phyloP scores from a whole-genome alignment of 1,140 invertebrate genomes.

The Leptinotarsa texana region DNA sequence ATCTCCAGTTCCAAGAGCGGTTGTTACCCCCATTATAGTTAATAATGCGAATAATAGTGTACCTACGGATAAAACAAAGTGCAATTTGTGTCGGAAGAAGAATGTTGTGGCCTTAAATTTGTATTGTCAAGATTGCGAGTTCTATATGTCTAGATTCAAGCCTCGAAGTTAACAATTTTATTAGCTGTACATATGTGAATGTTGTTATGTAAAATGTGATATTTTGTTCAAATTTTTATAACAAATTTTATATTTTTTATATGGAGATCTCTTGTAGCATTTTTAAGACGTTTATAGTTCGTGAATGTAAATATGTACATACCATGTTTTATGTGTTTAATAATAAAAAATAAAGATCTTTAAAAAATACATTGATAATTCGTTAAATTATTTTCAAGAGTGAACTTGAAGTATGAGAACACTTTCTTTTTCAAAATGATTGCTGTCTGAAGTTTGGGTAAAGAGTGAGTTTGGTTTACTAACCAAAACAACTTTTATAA shows the following conservation, averaged over 20 bases:
- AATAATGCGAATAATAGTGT: constrained; percentile 50
- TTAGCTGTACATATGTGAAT: constrained; percentile 23
- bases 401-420: no score
- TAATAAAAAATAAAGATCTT: not conserved
- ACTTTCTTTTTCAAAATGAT: no score
- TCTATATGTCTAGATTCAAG: constrained; percentile 86
- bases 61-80: constrained; percentile 60
- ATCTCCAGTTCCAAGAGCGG: constrained; percentile 56
- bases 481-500: no score
- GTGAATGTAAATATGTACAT: not conserved
- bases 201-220: constrained; percentile 37
- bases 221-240: constrained; percentile 36
- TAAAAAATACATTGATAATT: not conserved
- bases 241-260: constrained; percentile 26
- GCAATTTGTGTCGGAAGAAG: constrained; percentile 85
- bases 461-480: no score
- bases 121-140: constrained; percentile 88
- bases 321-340: not conserved
- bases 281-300: not conserved
- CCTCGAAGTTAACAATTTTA: constrained; percentile 56
- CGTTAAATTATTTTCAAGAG: no score
- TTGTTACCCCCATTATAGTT: constrained; percentile 57
- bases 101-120: constrained; percentile 71
- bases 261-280: constrained; percentile 14
- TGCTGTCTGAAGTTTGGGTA: no score